Conservation (phyloP, 2,113 vertebrate species). For the Circaetus gallicus region DNA sequence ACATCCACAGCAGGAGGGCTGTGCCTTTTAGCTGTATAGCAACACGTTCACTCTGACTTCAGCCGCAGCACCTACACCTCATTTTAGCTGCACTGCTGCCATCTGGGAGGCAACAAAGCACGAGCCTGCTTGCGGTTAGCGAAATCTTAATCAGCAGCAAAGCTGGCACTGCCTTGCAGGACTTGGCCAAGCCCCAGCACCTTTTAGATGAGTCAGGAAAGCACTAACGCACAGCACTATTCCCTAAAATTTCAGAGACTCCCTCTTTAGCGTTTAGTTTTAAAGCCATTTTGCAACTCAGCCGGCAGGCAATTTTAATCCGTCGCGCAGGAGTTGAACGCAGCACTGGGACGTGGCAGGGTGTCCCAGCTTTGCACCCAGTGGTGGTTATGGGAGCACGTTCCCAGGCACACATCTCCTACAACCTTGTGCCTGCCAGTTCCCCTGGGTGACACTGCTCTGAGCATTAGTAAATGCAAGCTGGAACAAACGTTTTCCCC, state of each 20-base stretch:
- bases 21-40: background rate
- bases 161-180: background rate
- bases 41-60: background rate
- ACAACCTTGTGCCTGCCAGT: background rate
- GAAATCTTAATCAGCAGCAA: background rate
- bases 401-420: background rate
- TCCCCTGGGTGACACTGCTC: background rate
- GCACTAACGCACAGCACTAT: too few species aligned
- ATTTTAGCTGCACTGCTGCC: fast-evolving
- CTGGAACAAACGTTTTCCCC: fast-evolving
- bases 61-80: background rate
- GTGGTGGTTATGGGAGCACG: fast-evolving
- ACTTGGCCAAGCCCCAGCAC: background rate
- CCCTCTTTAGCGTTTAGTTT: background rate
- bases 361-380: too few species aligned
- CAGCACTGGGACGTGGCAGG: background rate
- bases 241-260: background rate
- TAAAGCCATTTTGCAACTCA: background rate
- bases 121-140: fast-evolving
- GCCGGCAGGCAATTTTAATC: background rate
- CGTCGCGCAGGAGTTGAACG: fast-evolving
- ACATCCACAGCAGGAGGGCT: background rate
- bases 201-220: background rate
- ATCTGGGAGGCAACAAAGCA: background rate
- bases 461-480: background rate